Conservation (phyloP, 2,797 vertebrate genomes). For the Notoglanidium macrostoma region DNA sequence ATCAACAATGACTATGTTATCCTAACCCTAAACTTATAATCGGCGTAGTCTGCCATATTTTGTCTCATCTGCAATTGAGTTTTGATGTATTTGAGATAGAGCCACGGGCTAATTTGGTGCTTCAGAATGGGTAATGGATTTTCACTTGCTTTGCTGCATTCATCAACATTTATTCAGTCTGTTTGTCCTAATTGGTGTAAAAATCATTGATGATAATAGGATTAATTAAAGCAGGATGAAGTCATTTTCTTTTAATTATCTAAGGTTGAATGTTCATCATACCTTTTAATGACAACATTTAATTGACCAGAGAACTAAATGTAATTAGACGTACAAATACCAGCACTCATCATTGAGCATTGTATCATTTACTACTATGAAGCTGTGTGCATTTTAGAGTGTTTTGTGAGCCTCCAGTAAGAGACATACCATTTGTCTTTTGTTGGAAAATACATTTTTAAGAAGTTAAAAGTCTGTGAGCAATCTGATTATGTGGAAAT, state of each 20-base stretch:
- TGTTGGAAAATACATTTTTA: conserved; percentile 16
- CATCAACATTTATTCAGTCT: conserved; percentile 68
- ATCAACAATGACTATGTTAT: conserved; percentile 47
- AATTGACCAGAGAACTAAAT: conserved; percentile 32
- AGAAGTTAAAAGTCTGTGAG: background rate
- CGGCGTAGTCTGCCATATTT: conserved; percentile 62
- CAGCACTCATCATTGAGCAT: background rate
- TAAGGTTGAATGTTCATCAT: conserved; percentile 43
- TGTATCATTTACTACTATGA: background rate
- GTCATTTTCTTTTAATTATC: conserved; percentile 34
- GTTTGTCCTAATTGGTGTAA: conserved; percentile 68
- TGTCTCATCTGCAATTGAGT: conserved; percentile 67
- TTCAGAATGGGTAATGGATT: conserved; percentile 72
- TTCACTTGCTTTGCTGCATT: conserved; percentile 57
- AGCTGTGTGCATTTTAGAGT: background rate
- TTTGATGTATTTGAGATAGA: conserved; percentile 72
- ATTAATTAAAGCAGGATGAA: conserved; percentile 63
- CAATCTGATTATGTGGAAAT: conserved; percentile 13
- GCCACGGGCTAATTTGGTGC: conserved; percentile 69
- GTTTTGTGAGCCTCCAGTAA: background rate
- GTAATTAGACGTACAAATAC: conserved; percentile 7
- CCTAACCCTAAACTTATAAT: conserved; percentile 50
- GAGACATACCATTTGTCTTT: background rate
- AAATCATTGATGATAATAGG: conserved; percentile 64
- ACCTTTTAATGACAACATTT: conserved; percentile 38